These are phyloP conservation scores for Lamellibrachia luymesi DNA, from an alignment of 1,140 invertebrate species.

Conservation along the genomic window DNA sequence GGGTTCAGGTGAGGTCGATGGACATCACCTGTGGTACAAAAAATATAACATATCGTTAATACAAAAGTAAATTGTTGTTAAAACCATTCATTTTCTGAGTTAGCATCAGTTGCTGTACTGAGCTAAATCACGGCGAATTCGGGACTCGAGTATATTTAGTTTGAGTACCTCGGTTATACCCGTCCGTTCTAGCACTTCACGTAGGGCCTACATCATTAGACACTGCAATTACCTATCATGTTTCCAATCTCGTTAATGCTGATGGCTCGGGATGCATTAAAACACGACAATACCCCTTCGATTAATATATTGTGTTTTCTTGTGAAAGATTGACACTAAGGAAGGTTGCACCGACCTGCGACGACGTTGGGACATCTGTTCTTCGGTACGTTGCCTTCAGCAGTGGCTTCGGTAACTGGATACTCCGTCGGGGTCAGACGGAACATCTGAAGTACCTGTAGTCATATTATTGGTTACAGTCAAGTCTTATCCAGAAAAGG, in stretches of 20 bases:
- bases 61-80: not conserved
- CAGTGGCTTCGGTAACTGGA: not conserved
- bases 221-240: no score
- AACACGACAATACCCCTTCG: not conserved
- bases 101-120: no score
- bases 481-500: constrained; percentile 62
- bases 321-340: constrained; percentile 71
- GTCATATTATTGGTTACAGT: constrained; percentile 80
- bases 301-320: not conserved
- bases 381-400: not conserved
- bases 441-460: constrained; percentile 57
- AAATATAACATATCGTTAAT: constrained; percentile 3
- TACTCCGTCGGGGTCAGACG: not conserved
- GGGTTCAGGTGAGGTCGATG: constrained; percentile 44
- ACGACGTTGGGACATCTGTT: not conserved
- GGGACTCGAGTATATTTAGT: no score
- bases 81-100: no score
- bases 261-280: no score
- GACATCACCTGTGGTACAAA: constrained; percentile 40
- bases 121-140: no score
- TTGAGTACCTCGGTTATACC: no score
- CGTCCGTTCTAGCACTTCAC: no score
- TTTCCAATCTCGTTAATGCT: no score
- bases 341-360: constrained; percentile 63
- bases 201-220: no score